Conservation (phyloP, 2,888 invertebrate species). For the Lasioglossum leucozonium region DNA sequence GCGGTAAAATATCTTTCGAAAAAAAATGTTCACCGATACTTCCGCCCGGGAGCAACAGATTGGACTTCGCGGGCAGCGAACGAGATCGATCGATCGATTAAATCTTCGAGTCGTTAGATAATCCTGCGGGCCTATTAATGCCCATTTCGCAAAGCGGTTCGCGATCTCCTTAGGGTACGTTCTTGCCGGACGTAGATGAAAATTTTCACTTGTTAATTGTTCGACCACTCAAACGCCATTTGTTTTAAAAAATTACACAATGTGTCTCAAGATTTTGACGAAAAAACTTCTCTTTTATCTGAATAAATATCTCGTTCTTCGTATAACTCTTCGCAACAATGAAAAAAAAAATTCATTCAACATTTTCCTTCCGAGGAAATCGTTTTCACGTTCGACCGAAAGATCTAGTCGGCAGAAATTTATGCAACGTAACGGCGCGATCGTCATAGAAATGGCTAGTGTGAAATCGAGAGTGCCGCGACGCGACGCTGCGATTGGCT, state of each 20-base stretch:
- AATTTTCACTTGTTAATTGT: background rate
- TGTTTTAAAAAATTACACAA: too few relatives aligned
- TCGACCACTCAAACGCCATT: too few relatives aligned
- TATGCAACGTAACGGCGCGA: background rate
- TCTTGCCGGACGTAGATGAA: background rate
- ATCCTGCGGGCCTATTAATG: background rate
- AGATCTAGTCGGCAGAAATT: background rate
- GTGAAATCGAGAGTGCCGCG: background rate
- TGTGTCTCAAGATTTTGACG: too few relatives aligned
- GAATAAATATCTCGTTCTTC: background rate
- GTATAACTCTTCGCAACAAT: background rate
- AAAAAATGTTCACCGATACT: background rate
- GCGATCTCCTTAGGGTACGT: background rate
- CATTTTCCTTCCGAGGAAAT: too few relatives aligned
- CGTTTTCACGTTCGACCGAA: background rate
- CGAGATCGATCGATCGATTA: background rate
- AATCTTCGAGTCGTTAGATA: background rate
- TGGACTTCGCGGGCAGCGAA: background rate
- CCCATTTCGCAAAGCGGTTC: background rate
- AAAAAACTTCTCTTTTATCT: too few relatives aligned
- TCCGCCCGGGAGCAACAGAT: background rate
- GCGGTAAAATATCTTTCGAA: background rate
- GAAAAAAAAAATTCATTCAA: too few relatives aligned
- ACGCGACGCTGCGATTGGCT: background rate
- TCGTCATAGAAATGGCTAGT: background rate